phyloP scores from a whole-genome alignment of 2,888 invertebrate species.

The Mesoligia furuncula region DNA sequence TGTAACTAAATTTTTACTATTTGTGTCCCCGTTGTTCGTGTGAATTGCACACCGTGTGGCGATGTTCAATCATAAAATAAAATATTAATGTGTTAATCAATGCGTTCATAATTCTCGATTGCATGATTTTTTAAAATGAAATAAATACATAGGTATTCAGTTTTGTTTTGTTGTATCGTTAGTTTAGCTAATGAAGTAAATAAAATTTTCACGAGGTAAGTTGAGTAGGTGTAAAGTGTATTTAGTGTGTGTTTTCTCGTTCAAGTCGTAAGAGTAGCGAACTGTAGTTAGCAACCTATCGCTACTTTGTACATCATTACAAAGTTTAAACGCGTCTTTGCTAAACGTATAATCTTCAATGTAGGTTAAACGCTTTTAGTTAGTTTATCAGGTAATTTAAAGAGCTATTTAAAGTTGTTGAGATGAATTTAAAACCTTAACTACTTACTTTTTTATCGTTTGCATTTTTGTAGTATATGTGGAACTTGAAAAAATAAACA shows the following conservation, averaged over 20 bases:
- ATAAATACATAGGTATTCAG: constrained; percentile 1
- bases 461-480: not conserved
- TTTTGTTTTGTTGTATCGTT: constrained; percentile 2
- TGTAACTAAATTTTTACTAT: constrained; percentile 29
- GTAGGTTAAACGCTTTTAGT: constrained; percentile 56
- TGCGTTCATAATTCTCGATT: constrained; percentile 5
- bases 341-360: constrained; percentile 55
- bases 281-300: constrained; percentile 63
- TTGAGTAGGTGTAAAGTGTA: constrained; percentile 38
- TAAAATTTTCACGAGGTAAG: constrained; percentile 30
- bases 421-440: constrained; percentile 23
- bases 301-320: constrained; percentile 65
- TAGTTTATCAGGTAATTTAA: constrained; percentile 55
- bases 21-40: constrained; percentile 12
- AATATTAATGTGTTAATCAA: constrained; percentile 36
- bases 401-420: constrained; percentile 36
- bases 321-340: constrained; percentile 63
- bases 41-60: constrained; percentile 12
- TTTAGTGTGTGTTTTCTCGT: constrained; percentile 54
- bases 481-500: not conserved
- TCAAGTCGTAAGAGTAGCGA: constrained; percentile 45
- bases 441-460: not conserved
- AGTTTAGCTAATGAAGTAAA: constrained; percentile 5
- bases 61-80: constrained; percentile 2
- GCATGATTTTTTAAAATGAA: not conserved